Percentiles rank a stretch among this genome's conserved stretches.
phyloP scores from a whole-genome alignment of 30 jellyfish, hydroid and myxozoan species.

The Rhopilema esculentum region DNA sequence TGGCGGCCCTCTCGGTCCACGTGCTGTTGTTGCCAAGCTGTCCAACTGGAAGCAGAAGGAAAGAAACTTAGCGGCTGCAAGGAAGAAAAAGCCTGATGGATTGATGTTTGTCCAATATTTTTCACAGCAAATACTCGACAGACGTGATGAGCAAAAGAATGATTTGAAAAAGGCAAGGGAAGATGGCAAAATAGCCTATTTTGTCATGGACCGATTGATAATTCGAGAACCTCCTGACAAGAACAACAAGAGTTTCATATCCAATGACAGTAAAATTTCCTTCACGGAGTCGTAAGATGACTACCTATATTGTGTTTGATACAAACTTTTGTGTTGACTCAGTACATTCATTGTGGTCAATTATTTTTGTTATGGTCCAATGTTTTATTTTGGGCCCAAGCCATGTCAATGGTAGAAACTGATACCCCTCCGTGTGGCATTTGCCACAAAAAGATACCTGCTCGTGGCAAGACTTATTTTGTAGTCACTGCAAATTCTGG shows the following conservation, averaged over 20 bases:
- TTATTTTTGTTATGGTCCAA: not conserved
- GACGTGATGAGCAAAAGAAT: conserved; percentile 3
- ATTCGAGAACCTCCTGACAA: conserved; percentile 22
- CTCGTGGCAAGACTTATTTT: too few relatives aligned
- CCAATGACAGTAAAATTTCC: not conserved
- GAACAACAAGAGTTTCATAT: not conserved
- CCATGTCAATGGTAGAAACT: too few relatives aligned
- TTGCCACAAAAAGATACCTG: conserved; percentile 16
- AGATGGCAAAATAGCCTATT: conserved; percentile 34
- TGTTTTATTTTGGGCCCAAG: too few relatives aligned
- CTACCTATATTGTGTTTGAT: too few relatives aligned
- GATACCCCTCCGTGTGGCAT: conserved; percentile 26
- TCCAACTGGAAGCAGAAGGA: conserved; percentile 26
- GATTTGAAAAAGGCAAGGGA: conserved; percentile 18
- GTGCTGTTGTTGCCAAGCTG: conserved; percentile 23
- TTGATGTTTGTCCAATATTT: too few relatives aligned
- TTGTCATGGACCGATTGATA: conserved; percentile 24
- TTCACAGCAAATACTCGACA: conserved; percentile 19
- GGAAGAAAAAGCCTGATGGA: conserved; percentile 28
- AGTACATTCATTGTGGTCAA: not conserved
- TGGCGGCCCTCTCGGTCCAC: conserved; percentile 12
- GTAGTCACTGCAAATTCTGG: conserved; percentile 9
- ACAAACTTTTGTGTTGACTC: too few relatives aligned
- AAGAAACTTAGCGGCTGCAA: conserved; percentile 10
- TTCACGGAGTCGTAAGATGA: not conserved